Evolutionary conservation across 2,797 vertebrate genomes (phyloP).

Genomic region (Esox lucius): DNA sequence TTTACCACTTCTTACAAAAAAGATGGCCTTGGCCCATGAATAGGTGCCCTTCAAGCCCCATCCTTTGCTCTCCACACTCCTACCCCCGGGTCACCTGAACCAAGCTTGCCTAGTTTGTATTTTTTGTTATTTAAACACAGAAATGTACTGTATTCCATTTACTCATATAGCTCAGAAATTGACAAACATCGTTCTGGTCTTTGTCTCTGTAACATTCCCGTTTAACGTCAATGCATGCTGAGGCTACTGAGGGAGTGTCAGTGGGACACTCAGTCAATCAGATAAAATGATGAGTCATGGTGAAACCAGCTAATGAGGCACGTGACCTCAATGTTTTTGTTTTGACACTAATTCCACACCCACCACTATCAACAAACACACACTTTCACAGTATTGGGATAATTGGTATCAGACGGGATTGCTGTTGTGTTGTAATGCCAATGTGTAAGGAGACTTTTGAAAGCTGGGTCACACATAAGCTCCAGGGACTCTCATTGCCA

Average conservation of each 20-base stretch:
- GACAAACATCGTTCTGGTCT: not conserved
- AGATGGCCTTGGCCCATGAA: no score
- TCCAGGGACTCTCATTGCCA: not conserved
- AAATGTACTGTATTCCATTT: not conserved
- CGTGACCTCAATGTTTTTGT: constrained; percentile 45
- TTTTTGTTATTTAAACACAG: no score
- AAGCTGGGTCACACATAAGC: constrained; percentile 18
- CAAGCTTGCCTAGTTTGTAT: no score
- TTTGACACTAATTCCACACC: constrained; percentile 25
- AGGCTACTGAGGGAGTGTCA: not conserved
- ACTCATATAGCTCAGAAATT: not conserved
- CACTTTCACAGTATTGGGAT: not conserved
- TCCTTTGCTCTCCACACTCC: no score
- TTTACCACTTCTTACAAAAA: no score
- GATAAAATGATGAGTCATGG: constrained; percentile 9
- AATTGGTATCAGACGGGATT: constrained; percentile 30
- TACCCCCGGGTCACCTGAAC: no score
- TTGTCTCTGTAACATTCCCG: not conserved
- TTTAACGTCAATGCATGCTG: not conserved
- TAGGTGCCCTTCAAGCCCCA: no score
- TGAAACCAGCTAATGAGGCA: constrained; percentile 31
- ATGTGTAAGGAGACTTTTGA: constrained; percentile 36
- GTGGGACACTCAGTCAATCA: not conserved
- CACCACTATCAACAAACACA: constrained; percentile 17
- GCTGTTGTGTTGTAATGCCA: constrained; percentile 32